Conservation (phyloP, 23 tunicate genomes). For the Ascidia mentula region DNA sequence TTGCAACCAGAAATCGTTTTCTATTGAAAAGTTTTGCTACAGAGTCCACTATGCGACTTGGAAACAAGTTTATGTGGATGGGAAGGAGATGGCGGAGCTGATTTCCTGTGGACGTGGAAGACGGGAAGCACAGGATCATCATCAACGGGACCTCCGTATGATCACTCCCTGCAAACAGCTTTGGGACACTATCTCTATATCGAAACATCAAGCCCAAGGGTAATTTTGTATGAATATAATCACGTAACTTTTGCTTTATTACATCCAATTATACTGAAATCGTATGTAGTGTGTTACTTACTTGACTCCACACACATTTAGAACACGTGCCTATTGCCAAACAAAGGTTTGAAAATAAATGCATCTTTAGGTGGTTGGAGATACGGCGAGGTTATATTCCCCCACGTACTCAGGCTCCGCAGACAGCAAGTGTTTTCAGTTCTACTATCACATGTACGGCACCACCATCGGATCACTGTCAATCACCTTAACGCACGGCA, state of each 20-base stretch:
- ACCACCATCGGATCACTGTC: constrained; percentile 37
- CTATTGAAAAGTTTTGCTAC: background rate
- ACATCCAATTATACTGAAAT: too few relatives aligned
- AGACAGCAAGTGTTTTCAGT: constrained; percentile 40
- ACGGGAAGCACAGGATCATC: constrained; percentile 23
- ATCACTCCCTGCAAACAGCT: constrained; percentile 63
- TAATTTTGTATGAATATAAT: constrained; percentile 8
- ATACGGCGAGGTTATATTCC: constrained; percentile 44
- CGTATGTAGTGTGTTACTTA: too few relatives aligned
- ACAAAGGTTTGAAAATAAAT: too few relatives aligned
- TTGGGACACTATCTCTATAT: constrained; percentile 56
- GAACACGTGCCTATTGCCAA: too few relatives aligned
- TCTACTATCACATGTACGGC: constrained; percentile 78
- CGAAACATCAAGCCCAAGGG: constrained; percentile 44
- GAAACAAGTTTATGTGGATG: constrained; percentile 58
- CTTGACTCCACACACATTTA: too few relatives aligned
- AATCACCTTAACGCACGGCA: constrained; percentile 38
- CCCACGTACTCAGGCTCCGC: constrained; percentile 44
- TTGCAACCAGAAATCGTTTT: background rate
- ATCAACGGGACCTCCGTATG: constrained; percentile 47
- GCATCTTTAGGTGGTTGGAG: constrained; percentile 11
- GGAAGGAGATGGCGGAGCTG: constrained; percentile 27
- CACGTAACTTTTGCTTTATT: too few relatives aligned
- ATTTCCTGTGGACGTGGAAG: constrained; percentile 51
- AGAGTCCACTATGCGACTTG: constrained; percentile 26